Conservation (phyloP, 2,113 vertebrate genomes). For the Lamprologus lemairii region DNA sequence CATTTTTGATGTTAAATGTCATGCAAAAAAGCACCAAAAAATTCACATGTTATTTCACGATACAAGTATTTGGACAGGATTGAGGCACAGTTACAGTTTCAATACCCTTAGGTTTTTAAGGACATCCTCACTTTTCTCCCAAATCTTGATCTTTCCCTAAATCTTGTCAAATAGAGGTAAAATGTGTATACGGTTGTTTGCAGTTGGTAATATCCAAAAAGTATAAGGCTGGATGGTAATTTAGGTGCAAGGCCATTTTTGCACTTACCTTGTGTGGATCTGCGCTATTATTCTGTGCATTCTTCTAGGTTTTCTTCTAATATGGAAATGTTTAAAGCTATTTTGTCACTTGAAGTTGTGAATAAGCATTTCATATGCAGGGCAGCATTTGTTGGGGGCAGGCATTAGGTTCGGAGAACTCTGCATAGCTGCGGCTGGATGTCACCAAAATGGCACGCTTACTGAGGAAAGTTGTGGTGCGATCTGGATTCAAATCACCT, state of each 20-base stretch:
- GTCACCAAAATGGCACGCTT: slow-evolving; percentile 31
- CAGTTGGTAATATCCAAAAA: not conserved
- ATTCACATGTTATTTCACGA: not conserved
- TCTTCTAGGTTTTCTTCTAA: not conserved
- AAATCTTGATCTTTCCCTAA: not conserved
- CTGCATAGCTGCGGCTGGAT: slow-evolving; percentile 4
- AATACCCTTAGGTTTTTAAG: not conserved
- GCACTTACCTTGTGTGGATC: not conserved
- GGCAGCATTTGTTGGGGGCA: not conserved
- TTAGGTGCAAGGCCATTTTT: not conserved
- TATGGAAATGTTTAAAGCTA: not conserved
- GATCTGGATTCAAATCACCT: slow-evolving; percentile 45
- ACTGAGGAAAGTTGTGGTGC: slow-evolving; percentile 42
- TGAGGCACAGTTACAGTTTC: not conserved
- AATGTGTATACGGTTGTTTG: not conserved
- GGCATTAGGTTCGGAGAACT: not conserved
- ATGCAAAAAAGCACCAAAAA: not conserved
- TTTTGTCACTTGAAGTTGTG: not conserved
- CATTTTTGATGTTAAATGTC: not conserved
- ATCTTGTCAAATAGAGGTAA: not conserved
- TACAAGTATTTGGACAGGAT: not conserved
- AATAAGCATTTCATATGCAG: not conserved
- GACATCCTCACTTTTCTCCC: not conserved
- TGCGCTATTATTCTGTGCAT: not conserved
- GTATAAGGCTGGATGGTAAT: not conserved